A percentile compares a stretch with the other conserved stretches of the same genome.
Conservation (phyloP, 1,140 invertebrate species). For the Drosophila baimaii region DNA sequence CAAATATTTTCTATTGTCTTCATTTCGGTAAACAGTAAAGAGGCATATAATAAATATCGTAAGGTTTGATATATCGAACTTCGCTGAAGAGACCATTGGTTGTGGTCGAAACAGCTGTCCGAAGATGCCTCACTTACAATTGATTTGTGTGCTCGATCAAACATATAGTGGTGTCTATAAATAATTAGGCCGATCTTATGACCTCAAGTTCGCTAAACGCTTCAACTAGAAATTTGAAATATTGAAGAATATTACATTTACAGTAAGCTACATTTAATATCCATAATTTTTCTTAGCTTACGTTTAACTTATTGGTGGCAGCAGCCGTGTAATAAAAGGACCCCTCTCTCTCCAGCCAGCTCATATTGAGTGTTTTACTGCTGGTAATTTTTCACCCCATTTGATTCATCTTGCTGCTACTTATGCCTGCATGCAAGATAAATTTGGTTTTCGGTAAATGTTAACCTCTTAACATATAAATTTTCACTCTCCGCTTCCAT, state of each 20-base stretch:
- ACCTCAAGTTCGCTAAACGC: too few relatives aligned
- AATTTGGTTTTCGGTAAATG: conserved; percentile 22
- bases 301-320: neutral
- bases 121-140: too few relatives aligned
- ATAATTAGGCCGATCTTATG: too few relatives aligned
- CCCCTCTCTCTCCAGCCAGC: neutral
- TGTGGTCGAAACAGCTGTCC: too few relatives aligned
- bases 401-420: conserved; percentile 13
- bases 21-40: too few relatives aligned
- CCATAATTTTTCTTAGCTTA: neutral
- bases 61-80: too few relatives aligned
- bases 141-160: too few relatives aligned
- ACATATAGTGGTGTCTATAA: too few relatives aligned
- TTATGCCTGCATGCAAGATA: conserved; percentile 7
- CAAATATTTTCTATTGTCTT: neutral
- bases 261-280: neutral
- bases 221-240: too few relatives aligned
- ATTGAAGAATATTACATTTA: too few relatives aligned
- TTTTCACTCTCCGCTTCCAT: conserved; percentile 50
- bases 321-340: conserved; percentile 6
- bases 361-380: conserved; percentile 11
- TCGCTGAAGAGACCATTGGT: too few relatives aligned
- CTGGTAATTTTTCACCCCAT: conserved; percentile 29
- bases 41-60: too few relatives aligned
- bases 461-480: conserved; percentile 46